A percentile compares a stretch with the other conserved stretches of the same genome.
Evolutionary conservation across 2,113 vertebrate genomes (phyloP).

Genomic region (Zingel zingel): DNA sequence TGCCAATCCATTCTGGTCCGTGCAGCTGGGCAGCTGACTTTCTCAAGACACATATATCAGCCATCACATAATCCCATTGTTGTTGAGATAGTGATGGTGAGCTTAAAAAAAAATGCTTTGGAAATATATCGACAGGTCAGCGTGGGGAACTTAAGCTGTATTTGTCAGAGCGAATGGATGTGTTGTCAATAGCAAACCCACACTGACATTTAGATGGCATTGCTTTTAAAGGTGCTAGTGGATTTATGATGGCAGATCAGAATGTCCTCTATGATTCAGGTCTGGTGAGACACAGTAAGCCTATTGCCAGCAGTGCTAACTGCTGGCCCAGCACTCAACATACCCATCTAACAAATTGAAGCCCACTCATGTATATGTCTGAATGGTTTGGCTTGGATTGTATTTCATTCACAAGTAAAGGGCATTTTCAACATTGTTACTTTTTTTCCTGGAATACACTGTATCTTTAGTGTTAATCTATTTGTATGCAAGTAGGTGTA

Average conservation of each 20-base stretch:
- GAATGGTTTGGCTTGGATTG: not conserved
- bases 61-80: not conserved
- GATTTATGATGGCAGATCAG: slow-evolving; percentile 55
- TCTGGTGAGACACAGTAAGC: slow-evolving; percentile 26
- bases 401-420: slow-evolving; percentile 6
- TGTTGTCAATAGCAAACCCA: slow-evolving; percentile 1
- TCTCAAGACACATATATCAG: not conserved
- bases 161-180: slow-evolving; percentile 7
- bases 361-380: not conserved
- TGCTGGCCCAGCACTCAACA: slow-evolving; percentile 17
- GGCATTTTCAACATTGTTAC: not conserved
- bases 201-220: slow-evolving; percentile 14
- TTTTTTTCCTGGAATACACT: not conserved
- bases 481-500: not conserved
- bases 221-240: slow-evolving; percentile 37
- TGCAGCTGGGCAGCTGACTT: not conserved
- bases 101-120: not conserved
- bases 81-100: too few species aligned
- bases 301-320: not conserved
- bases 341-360: slow-evolving; percentile 42
- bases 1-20: not conserved
- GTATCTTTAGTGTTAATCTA: not conserved
- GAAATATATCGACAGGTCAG: not conserved
- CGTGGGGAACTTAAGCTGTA: not conserved
- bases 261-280: slow-evolving; percentile 58